These are phyloP conservation scores for Recurvirostra avosetta DNA, from an alignment of 2,113 vertebrate genomes.

Conservation along the genomic window DNA sequence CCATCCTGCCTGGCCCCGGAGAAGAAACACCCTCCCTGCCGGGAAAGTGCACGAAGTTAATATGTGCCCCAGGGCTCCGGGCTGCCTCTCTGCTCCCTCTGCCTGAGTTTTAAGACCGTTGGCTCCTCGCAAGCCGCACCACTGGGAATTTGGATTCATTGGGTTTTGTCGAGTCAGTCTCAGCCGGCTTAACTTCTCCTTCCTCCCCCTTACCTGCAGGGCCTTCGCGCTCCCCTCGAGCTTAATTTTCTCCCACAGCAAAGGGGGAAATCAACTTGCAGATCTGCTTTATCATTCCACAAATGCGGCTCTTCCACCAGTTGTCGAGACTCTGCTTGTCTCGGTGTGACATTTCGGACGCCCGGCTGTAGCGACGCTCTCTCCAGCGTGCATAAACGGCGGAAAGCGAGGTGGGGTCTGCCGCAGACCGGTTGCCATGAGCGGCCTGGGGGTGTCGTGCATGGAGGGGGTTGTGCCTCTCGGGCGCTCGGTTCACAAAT, in stretches of 20 bases:
- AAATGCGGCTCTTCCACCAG: not conserved
- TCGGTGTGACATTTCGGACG: fast-evolving
- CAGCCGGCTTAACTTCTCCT: not conserved
- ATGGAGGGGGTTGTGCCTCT: not conserved
- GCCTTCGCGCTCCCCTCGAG: not conserved
- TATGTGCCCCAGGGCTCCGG: not conserved
- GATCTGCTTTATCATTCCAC: not conserved
- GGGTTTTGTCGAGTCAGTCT: not conserved
- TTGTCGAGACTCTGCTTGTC: not conserved
- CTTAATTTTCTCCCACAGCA: not conserved
- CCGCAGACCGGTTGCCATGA: fast-evolving
- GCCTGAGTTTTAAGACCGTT: fast-evolving
- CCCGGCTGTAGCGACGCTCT: not conserved
- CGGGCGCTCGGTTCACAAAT: fast-evolving
- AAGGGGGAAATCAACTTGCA: not conserved
- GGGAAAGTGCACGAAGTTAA: not conserved
- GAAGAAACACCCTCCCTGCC: not conserved
- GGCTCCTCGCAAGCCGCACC: not conserved
- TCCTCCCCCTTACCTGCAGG: not conserved
- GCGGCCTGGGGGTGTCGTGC: not conserved
- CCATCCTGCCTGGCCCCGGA: not conserved
- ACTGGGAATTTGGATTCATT: not conserved
- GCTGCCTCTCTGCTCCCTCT: not conserved
- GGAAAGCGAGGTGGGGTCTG: not conserved
- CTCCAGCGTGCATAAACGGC: not conserved